Percentiles rank a stretch among this genome's conserved stretches.
Conservation (phyloP, 1,140 invertebrate species). For the Apis laboriosa region DNA sequence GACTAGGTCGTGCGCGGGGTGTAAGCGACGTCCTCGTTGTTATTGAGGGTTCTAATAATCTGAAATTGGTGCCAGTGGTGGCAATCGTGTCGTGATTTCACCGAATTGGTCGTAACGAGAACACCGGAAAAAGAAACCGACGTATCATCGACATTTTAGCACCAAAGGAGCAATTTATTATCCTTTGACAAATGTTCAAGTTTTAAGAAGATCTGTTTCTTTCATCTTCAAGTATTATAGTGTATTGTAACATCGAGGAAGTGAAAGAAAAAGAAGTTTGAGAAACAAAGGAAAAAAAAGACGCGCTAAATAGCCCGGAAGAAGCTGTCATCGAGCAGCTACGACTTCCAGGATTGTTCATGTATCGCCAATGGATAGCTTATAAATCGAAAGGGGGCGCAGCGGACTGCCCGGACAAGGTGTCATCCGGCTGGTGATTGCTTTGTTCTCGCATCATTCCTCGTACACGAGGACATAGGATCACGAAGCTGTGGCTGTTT, state of each 20-base stretch:
- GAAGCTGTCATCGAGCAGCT: conserved; percentile 63
- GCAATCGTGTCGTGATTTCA: conserved; percentile 12
- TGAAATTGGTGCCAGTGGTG: conserved; percentile 8
- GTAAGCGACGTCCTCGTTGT: conserved; percentile 28
- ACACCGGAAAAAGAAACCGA: not conserved
- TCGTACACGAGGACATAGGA: conserved; percentile 28
- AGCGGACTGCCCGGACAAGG: conserved; percentile 38
- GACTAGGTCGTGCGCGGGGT: conserved; percentile 15
- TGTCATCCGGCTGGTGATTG: conserved; percentile 36
- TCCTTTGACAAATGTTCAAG: not conserved
- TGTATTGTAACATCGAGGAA: not conserved
- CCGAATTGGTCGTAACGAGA: not conserved
- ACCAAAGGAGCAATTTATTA: not conserved
- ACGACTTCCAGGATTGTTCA: conserved; percentile 53
- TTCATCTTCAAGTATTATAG: not conserved
- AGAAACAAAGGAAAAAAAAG: not conserved
- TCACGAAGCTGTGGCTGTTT: conserved; percentile 23
- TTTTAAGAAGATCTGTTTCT: not conserved
- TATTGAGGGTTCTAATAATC: conserved; percentile 29
- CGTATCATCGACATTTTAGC: conserved; percentile 23
- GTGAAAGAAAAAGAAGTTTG: not conserved
- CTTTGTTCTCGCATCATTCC: conserved; percentile 26
- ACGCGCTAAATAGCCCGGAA: conserved; percentile 24
- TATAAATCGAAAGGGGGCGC: conserved; percentile 37
- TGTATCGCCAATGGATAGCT: conserved; percentile 44